Base-by-base conservation (phyloP, 2,113 vertebrate species). In the Tupaia chinensis region DNA sequence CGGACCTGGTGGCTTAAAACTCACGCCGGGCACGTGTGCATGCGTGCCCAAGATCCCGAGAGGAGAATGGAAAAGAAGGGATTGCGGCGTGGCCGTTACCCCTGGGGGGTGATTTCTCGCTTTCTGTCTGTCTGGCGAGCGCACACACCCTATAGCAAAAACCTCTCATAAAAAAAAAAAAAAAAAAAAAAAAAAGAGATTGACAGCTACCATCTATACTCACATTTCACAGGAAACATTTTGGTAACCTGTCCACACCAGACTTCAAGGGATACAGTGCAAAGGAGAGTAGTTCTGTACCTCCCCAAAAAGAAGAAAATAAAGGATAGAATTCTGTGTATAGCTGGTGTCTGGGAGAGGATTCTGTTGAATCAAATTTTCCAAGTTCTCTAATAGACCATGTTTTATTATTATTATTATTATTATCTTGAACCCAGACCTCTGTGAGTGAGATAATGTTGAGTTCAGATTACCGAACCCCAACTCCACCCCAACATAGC, bases 401-500 rank as follows among this genome's bases (percentile, higher is more conserved):
- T 58, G 79, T 84, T 87, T 87, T 11, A 32, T 32, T 32, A 32
- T 44, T 44, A 44, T 44, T 44, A 44, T 44, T 44, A 44, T 44
- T 76, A n/a, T 6, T 2, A 10, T 65, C 5, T 44, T 83, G 19
- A 17, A 34, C 7, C 13, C 80, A 20, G 9, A 32, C 29, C 20
- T 89, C 17, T 80, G 8, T 0, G 7, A n/a, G 12, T 56, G 53
- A 70, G 6, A 87, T 32, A 54, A 25, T 9, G 7, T 20, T 79
- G 22, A 53, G 1, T 29, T 70, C n/a, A 11, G 29, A 65, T 54
- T 16, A 68, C 16, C 6, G 23, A 74, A 20, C 16, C 25, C 23
- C 0, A 58, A 2, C 8, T n/a, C 11, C 25, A 61, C 0, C 6
- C 17, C 14, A 16, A 20, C 3, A 7, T 9, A 27, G 22, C 5